Conservation (phyloP, 2,888 invertebrate species). For the Drosophila phalerata region DNA sequence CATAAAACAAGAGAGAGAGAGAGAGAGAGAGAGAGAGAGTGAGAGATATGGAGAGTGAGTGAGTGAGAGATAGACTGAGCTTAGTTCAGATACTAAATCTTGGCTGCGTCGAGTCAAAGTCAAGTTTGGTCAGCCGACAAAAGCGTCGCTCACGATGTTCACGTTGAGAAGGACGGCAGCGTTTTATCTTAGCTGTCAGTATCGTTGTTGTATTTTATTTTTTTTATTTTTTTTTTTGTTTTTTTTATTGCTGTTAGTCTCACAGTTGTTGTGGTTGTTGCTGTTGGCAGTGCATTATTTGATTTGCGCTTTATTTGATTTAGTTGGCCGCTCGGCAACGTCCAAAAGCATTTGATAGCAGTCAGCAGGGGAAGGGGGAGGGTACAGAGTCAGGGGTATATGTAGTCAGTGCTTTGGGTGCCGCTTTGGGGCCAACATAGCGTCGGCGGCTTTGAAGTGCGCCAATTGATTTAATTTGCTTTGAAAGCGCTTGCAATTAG, state of each 20-base stretch:
- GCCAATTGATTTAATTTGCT: conserved; percentile 72
- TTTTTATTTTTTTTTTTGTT: conserved; percentile 7
- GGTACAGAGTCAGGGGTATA: background rate
- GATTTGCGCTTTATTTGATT: conserved; percentile 71
- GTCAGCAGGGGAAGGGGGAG: conserved; percentile 16
- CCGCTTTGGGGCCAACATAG: conserved; percentile 22
- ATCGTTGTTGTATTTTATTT: conserved; percentile 6
- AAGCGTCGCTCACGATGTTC: conserved; percentile 52
- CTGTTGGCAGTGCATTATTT: conserved; percentile 54
- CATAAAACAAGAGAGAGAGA: conserved; percentile 10
- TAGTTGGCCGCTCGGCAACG: conserved; percentile 48
- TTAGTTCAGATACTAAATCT: conserved; percentile 46
- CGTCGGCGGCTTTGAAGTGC: conserved; percentile 64
- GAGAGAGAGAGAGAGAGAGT: background rate
- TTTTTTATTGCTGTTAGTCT: conserved; percentile 1
- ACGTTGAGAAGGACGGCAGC: conserved; percentile 41
- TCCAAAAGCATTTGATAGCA: conserved; percentile 57
- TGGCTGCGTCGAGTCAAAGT: conserved; percentile 51
- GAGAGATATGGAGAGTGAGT: background rate
- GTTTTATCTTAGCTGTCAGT: conserved; percentile 52
- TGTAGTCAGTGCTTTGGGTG: conserved; percentile 11
- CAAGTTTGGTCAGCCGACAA: conserved; percentile 66
- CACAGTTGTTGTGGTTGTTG: conserved; percentile 6
- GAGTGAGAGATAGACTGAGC: background rate
- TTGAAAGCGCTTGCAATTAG: conserved; percentile 71